These are phyloP conservation scores for Drosophila nr. fundita DNA, from an alignment of 2,888 invertebrate species.

Conservation along the genomic window DNA sequence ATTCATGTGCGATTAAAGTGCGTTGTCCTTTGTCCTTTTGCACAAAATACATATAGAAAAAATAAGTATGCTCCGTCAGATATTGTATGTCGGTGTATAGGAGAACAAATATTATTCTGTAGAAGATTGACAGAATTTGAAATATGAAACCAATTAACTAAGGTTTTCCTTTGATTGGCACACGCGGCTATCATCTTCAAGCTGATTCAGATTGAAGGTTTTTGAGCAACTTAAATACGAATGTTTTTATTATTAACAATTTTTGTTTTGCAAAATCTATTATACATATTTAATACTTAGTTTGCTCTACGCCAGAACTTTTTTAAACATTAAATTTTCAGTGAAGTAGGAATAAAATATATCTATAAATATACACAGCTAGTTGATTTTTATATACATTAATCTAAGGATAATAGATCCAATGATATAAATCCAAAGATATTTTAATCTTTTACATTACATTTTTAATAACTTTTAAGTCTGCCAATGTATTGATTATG, in stretches of 20 bases:
- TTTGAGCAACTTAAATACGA: background rate
- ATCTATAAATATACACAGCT: background rate
- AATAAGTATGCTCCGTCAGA: background rate
- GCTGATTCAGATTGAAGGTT: background rate
- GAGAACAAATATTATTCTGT: background rate
- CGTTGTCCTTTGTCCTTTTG: slow-evolving; percentile 8
- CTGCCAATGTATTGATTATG: background rate
- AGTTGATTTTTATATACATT: background rate
- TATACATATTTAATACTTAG: background rate
- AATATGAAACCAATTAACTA: background rate
- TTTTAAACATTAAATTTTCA: background rate
- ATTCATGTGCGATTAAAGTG: slow-evolving; percentile 1
- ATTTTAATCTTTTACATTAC: too few relatives aligned
- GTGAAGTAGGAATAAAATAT: background rate
- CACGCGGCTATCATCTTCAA: background rate
- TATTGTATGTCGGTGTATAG: background rate
- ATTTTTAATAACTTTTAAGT: too few relatives aligned
- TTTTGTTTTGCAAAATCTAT: background rate
- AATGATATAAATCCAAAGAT: background rate
- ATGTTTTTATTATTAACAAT: background rate
- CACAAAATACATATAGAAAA: background rate
- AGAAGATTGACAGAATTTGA: background rate
- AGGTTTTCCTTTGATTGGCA: background rate
- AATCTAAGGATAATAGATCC: background rate
- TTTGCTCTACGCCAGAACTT: background rate